Evolutionary conservation across 2,888 invertebrate species (phyloP).

Genomic region (Chironomus riparius): DNA sequence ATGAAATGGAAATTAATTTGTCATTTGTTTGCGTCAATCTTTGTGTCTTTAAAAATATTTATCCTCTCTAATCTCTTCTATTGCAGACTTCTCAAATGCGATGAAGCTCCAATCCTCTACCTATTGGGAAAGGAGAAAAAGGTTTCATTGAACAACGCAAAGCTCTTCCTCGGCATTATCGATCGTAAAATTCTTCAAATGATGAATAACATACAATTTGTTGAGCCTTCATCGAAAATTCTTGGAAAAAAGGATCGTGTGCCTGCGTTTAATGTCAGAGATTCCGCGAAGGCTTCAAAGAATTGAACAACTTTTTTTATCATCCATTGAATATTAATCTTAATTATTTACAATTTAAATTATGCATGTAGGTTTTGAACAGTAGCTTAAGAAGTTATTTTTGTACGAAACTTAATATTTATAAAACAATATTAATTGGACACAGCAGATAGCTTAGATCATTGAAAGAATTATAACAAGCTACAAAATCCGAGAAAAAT

Average conservation of each 20-base stretch:
- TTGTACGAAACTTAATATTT: too few species aligned
- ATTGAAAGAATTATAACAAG: too few species aligned
- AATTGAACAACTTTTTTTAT: too few species aligned
- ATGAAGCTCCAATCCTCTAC: conserved; percentile 60
- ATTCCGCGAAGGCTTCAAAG: conserved; percentile 34
- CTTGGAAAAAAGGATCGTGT: conserved; percentile 40
- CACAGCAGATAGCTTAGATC: too few species aligned
- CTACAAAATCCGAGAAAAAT: too few species aligned
- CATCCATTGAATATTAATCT: too few species aligned
- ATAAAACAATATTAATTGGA: too few species aligned
- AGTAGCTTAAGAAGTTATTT: too few species aligned
- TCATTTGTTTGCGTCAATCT: background rate
- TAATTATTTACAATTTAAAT: too few species aligned
- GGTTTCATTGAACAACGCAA: conserved; percentile 65
- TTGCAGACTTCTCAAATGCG: conserved; percentile 58
- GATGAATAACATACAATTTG: conserved; percentile 36
- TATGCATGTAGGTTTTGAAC: too few species aligned
- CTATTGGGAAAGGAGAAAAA: conserved; percentile 63
- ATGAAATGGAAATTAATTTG: conserved; percentile 18
- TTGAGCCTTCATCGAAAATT: conserved; percentile 38
- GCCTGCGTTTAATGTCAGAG: conserved; percentile 42
- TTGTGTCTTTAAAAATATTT: too few species aligned
- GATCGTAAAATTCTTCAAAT: conserved; percentile 54
- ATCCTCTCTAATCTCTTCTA: conserved; percentile 30
- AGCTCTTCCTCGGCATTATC: conserved; percentile 71